Evolutionary conservation across 2,888 invertebrate genomes (phyloP), one percentile per base, ranked within the genome.

Genomic region (Hirtodrosophila trivittata): DNA sequence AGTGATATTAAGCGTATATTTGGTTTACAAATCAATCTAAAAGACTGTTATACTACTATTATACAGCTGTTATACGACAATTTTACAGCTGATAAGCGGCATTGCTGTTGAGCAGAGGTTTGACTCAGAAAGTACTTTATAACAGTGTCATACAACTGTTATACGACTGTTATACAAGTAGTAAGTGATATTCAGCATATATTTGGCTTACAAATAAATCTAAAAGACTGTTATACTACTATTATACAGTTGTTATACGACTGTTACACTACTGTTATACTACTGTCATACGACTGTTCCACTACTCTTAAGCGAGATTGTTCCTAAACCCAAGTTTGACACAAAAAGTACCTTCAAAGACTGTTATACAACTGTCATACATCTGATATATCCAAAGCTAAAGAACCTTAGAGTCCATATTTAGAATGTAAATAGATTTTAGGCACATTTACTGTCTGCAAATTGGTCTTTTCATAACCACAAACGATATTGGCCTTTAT

Each of bases 401-500:
- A 21, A 21, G 18, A n/a, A n/a, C n/a, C 18, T 21, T 5, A 14
- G 21, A 47, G 14, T 62, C 32, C 33, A 43, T 21, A 21, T 10
- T 13, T 16, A n/a, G n/a, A n/a, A n/a, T n/a, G n/a, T 8, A 7
- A 47, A 14, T 33, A 8, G n/a, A 43, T 46, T 54, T 37, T 45
- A 28, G 18, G 13, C 5, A 39, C 38, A 55, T 38, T 55, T 21
- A 39, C 52, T 13, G 25, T 28, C 26, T 13, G 32, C 14, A 38
- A 45, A 60, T 38, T 33, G 50, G 50, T 35, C 18, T 37, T 38
- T 26, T 6, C 25, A 25, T 14, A 37, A 10, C 14, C 47, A 25
- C 14, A 21, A 13, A 25, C 59, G 32, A 54, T 57, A 51, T 51
- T 47, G 30, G 16, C 0, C 37, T 45, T 60, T 74, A 74, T 74